Percentiles rank a stretch among this genome's conserved stretches.
These are phyloP conservation scores for Mionectes macconnelli DNA, from an alignment of 2,113 vertebrate genomes.

Conservation along the genomic window DNA sequence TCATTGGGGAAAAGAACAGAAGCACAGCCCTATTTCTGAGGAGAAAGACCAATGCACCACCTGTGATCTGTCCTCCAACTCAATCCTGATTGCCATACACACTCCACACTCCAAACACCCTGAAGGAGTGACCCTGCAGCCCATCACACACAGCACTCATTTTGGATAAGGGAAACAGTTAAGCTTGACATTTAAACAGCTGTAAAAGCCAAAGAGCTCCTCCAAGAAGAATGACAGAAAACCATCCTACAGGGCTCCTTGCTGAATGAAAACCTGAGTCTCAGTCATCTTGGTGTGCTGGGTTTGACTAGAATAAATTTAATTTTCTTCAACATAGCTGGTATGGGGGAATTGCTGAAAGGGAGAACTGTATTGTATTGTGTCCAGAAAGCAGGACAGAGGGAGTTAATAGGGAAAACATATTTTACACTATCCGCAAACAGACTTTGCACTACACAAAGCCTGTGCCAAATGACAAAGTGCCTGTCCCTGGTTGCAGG, in stretches of 20 bases:
- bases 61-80: neutral
- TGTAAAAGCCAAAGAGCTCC: neutral
- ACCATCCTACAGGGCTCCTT: no score
- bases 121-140: neutral
- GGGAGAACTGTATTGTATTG: no score
- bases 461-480: neutral
- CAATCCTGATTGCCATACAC: accelerated
- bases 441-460: neutral
- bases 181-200: neutral
- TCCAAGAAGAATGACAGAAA: neutral
- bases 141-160: accelerated
- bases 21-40: neutral
- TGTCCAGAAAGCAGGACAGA: neutral
- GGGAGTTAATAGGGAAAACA: neutral
- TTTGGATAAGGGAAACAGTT: neutral
- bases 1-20: neutral
- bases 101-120: neutral
- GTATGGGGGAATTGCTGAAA: no score
- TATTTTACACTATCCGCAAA: neutral
- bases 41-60: neutral
- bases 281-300: neutral
- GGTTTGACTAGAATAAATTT: neutral
- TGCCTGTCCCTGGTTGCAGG: neutral
- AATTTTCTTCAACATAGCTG: neutral
- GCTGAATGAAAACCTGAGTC: neutral